Evolutionary conservation across 2,888 invertebrate genomes (phyloP).

Genomic region (Cantharis rustica): DNA sequence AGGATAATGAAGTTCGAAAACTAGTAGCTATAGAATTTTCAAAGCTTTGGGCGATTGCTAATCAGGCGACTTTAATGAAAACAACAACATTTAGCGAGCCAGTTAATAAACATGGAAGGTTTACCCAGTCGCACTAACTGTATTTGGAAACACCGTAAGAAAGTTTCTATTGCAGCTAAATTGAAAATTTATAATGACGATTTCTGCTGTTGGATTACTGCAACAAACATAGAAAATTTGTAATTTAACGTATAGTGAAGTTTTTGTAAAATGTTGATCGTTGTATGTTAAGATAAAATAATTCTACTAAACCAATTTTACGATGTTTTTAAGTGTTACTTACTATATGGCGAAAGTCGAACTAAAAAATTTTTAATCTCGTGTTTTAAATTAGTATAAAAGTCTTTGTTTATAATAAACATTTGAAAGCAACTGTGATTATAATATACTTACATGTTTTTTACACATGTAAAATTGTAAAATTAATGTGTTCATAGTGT

Average conservation of each 20-base stretch:
- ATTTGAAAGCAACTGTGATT: slow-evolving; percentile 34
- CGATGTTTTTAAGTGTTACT: not conserved
- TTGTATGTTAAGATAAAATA: not conserved
- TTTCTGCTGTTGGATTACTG: slow-evolving; percentile 10
- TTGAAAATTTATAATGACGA: slow-evolving; percentile 20
- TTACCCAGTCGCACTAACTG: slow-evolving; percentile 37
- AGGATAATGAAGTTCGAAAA: slow-evolving; percentile 13
- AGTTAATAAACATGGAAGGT: slow-evolving; percentile 36
- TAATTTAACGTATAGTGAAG: not conserved
- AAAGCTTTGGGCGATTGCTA: slow-evolving; percentile 12
- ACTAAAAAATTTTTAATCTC: not conserved
- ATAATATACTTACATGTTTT: slow-evolving; percentile 11
- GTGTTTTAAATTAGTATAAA: not conserved
- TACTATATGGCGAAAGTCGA: not conserved
- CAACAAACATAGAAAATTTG: not conserved
- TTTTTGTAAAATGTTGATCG: not conserved
- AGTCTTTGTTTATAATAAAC: slow-evolving; percentile 7
- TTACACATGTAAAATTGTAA: slow-evolving; percentile 14
- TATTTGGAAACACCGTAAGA: slow-evolving; percentile 42
- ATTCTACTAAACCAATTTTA: not conserved
- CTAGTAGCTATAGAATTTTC: slow-evolving; percentile 13
- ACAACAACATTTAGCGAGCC: slow-evolving; percentile 15
- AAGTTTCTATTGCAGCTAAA: slow-evolving; percentile 24
- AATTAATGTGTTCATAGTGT: slow-evolving; percentile 23
- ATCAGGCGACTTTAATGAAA: slow-evolving; percentile 24